These are phyloP conservation scores for Cyprinodon brontotheroides DNA, from an alignment of 2,113 vertebrate genomes.

Conservation along the genomic window DNA sequence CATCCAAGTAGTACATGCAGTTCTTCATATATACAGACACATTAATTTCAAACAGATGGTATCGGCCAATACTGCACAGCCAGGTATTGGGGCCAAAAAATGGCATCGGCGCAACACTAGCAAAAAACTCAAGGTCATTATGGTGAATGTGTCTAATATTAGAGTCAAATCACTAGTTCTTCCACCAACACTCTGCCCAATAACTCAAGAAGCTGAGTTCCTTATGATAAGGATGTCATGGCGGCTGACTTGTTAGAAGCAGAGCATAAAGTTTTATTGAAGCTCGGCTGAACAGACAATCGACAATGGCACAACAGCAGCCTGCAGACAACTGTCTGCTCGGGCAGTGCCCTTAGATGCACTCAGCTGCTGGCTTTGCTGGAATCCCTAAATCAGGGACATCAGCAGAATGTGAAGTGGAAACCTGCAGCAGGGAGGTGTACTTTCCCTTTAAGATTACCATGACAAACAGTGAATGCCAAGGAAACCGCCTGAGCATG, in stretches of 20 bases:
- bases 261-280: slow-evolving; percentile 18
- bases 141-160: not conserved
- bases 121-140: too few species aligned
- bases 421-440: slow-evolving; percentile 36
- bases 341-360: not conserved
- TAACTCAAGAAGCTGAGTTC: slow-evolving; percentile 2
- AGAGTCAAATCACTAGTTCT: not conserved
- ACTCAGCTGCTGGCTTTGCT: slow-evolving; percentile 16
- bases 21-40: too few species aligned
- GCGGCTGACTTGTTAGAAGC: slow-evolving; percentile 17
- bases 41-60: too few species aligned
- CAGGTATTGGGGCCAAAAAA: too few species aligned
- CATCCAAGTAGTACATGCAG: too few species aligned
- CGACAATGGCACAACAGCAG: not conserved
- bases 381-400: slow-evolving; percentile 5
- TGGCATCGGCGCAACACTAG: too few species aligned
- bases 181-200: not conserved
- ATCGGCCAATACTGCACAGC: too few species aligned
- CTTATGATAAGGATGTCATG: slow-evolving; percentile 6
- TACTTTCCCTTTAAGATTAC: slow-evolving; percentile 50
- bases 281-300: not conserved
- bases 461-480: slow-evolving; percentile 30
- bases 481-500: slow-evolving; percentile 58
- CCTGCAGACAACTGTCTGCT: slow-evolving; percentile 1
- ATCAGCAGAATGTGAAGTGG: slow-evolving; percentile 28